Percentiles rank a stretch among this genome's conserved stretches.
These are phyloP conservation scores for Sinhomidia bicolor DNA, from an alignment of 2,888 invertebrate species.

Conservation along the genomic window DNA sequence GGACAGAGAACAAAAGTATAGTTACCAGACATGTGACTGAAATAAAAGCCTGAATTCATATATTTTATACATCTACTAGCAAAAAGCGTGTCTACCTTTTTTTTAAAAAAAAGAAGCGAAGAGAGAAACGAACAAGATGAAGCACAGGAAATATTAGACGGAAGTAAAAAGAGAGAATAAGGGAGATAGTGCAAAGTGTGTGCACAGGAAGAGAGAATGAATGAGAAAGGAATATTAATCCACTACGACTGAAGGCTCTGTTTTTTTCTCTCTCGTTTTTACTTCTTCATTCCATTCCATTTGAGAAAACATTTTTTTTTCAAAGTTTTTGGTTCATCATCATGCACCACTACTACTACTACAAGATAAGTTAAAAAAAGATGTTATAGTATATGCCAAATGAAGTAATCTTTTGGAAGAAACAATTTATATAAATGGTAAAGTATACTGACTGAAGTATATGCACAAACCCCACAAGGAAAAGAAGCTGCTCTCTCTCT, in stretches of 20 bases:
- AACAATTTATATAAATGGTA: too few relatives aligned
- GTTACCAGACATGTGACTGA: too few relatives aligned
- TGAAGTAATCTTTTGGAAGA: slow-evolving; percentile 24
- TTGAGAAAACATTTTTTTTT: not conserved
- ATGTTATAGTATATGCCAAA: not conserved
- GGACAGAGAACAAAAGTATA: not conserved
- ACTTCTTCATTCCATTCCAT: slow-evolving; percentile 51
- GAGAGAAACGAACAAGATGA: not conserved
- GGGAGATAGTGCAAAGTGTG: not conserved
- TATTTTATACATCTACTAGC: too few relatives aligned
- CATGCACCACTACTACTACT: too few relatives aligned
- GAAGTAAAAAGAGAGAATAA: slow-evolving; percentile 5
- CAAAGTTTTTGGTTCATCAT: not conserved
- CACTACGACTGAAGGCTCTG: not conserved
- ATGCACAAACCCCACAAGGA: slow-evolving; percentile 5
- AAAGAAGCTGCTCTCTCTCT: not conserved
- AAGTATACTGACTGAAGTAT: not conserved
- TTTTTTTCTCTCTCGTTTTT: not conserved
- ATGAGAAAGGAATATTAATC: slow-evolving; percentile 64
- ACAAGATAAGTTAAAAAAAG: too few relatives aligned
- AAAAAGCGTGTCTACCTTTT: too few relatives aligned
- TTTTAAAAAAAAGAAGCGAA: too few relatives aligned
- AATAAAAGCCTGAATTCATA: too few relatives aligned
- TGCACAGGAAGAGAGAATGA: not conserved
- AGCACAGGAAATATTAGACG: slow-evolving; percentile 46